Percentiles rank a stretch among this genome's conserved stretches.
phyloP scores from a whole-genome alignment of 2,797 vertebrate species.

The Poecilia velifera region DNA sequence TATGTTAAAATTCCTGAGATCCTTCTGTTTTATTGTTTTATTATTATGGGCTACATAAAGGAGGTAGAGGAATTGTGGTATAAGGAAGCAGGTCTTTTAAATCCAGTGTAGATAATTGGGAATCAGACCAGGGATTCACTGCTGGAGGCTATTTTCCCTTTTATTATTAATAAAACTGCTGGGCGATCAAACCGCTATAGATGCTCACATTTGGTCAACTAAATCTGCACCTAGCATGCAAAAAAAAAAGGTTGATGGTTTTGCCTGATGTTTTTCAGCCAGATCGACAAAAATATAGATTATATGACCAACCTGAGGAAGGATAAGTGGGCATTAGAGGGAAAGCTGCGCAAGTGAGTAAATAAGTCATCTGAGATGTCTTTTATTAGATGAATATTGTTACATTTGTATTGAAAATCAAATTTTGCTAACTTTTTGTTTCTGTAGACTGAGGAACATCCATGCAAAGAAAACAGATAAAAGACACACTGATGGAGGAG shows the following conservation, averaged over 20 bases:
- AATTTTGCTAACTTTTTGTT: background rate
- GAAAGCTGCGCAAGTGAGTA: slow-evolving; percentile 96
- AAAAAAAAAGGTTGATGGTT: slow-evolving; percentile 11
- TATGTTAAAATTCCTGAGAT: background rate
- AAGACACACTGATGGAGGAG: slow-evolving; percentile 79
- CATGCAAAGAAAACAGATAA: slow-evolving; percentile 90
- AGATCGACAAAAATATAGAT: slow-evolving; percentile 98
- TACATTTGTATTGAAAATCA: background rate
- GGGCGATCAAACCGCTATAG: background rate
- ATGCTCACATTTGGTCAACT: background rate
- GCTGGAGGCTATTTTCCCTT: background rate
- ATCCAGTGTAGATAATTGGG: background rate
- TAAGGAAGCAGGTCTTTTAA: background rate
- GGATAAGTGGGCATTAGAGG: slow-evolving; percentile 95
- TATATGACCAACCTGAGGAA: slow-evolving; percentile 94
- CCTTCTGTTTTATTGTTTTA: background rate
- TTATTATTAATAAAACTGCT: background rate
- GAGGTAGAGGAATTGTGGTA: background rate
- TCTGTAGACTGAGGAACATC: slow-evolving; percentile 86
- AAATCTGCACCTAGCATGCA: background rate
- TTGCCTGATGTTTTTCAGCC: slow-evolving; percentile 82
- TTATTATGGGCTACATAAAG: background rate
- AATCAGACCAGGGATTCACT: background rate
- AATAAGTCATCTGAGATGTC: background rate
- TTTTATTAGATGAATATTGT: background rate